Percentiles rank a stretch among this genome's conserved stretches.
These are phyloP conservation scores for Sebastes goodei DNA, from an alignment of 2,797 vertebrate genomes.

Conservation along the genomic window DNA sequence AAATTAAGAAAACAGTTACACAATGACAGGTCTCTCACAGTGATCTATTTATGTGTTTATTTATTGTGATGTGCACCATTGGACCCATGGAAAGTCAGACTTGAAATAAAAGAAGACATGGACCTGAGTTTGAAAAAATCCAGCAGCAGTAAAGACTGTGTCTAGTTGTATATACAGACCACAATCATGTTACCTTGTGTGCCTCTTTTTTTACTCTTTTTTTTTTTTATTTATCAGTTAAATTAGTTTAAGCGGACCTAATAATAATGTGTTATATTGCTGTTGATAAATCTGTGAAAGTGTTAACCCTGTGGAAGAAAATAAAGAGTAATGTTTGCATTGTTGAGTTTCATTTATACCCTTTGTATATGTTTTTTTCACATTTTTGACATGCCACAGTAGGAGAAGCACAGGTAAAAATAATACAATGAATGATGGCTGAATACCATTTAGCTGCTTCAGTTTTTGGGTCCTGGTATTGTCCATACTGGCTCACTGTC, in stretches of 20 bases:
- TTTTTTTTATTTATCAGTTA: slow-evolving; percentile 58
- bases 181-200: slow-evolving; percentile 65
- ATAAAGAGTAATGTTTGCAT: slow-evolving; percentile 65
- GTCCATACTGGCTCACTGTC: not conserved
- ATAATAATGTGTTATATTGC: slow-evolving; percentile 38
- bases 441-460: not conserved
- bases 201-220: slow-evolving; percentile 56
- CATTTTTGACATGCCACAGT: not conserved
- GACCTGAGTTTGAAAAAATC: slow-evolving; percentile 42
- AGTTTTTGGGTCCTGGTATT: not conserved
- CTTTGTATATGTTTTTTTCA: not conserved
- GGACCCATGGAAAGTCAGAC: slow-evolving; percentile 43
- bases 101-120: slow-evolving; percentile 51
- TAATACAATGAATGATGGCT: not conserved
- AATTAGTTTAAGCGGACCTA: slow-evolving; percentile 42
- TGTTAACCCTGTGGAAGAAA: slow-evolving; percentile 68
- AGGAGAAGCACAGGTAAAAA: not conserved
- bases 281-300: slow-evolving; percentile 57
- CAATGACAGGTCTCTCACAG: slow-evolving; percentile 26
- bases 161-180: slow-evolving; percentile 7
- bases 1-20: slow-evolving; percentile 23
- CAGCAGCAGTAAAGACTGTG: slow-evolving; percentile 16
- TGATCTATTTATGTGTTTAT: slow-evolving; percentile 74
- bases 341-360: slow-evolving; percentile 17
- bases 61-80: slow-evolving; percentile 70